These are phyloP conservation scores for Anableps anableps DNA, from an alignment of 2,797 vertebrate genomes.

Conservation along the genomic window DNA sequence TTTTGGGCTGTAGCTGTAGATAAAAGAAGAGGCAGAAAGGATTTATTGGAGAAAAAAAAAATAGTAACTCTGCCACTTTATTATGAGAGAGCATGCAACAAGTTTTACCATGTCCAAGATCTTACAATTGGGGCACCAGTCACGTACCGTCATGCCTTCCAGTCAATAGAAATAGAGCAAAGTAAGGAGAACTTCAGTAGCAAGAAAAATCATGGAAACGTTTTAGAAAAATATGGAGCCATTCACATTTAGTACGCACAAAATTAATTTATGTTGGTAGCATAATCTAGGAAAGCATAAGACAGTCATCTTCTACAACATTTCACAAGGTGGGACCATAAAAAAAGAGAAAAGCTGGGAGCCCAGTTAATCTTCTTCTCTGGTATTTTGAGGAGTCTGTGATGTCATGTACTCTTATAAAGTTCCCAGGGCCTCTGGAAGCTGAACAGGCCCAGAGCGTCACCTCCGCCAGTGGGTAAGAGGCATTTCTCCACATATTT, in stretches of 20 bases:
- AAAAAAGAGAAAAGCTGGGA: no score
- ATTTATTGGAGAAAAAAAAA: not conserved
- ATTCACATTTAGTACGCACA: not conserved
- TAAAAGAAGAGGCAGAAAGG: not conserved
- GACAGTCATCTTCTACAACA: no score
- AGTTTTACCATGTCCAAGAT: slow-evolving; percentile 44
- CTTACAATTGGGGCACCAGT: slow-evolving; percentile 4
- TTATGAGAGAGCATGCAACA: slow-evolving; percentile 39
- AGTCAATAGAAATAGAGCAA: not conserved
- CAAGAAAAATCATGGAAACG: slow-evolving; percentile 3
- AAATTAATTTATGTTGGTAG: not conserved
- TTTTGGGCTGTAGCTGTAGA: not conserved
- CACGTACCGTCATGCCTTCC: slow-evolving; percentile 25
- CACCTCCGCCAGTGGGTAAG: no score
- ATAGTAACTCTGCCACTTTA: slow-evolving; percentile 7
- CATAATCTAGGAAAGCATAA: no score
- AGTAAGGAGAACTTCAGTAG: not conserved
- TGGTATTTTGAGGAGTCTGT: no score
- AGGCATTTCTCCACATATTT: no score
- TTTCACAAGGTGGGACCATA: no score
- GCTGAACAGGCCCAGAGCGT: no score
- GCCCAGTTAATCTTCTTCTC: no score
- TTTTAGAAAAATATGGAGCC: no score
- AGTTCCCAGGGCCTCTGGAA: no score
- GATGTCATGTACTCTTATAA: no score